phyloP scores from a whole-genome alignment of 2,113 vertebrate genomes.

The Plecturocebus donacophilus region DNA sequence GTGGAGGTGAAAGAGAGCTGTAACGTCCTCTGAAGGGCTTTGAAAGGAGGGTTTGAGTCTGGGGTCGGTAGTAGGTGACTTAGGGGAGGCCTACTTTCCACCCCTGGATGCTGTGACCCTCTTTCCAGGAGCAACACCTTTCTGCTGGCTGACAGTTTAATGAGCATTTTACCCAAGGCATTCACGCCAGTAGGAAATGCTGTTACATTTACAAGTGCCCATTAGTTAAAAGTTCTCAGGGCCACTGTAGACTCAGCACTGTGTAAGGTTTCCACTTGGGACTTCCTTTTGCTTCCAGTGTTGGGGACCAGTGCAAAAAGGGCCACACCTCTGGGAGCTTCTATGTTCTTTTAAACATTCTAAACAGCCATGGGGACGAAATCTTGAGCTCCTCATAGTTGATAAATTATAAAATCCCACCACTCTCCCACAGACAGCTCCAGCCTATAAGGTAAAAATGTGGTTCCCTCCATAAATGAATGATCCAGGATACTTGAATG shows the following conservation, averaged over 20 bases:
- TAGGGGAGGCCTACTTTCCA: neutral
- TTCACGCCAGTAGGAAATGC: conserved; percentile 87
- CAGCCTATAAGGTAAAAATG: neutral
- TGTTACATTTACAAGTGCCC: conserved; percentile 88
- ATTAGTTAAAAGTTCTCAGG: conserved; percentile 86
- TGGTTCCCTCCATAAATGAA: neutral
- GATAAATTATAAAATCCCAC: neutral
- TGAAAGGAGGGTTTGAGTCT: neutral
- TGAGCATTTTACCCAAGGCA: conserved; percentile 88
- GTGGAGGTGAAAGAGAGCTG: neutral
- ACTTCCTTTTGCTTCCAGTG: conserved; percentile 67
- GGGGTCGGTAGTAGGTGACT: neutral
- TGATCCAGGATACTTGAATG: neutral
- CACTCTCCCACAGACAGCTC: neutral
- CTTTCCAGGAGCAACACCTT: conserved; percentile 82
- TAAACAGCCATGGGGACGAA: conserved; percentile 26
- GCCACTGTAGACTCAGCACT: conserved; percentile 80
- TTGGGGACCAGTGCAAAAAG: conserved; percentile 60
- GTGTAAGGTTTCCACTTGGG: conserved; percentile 75
- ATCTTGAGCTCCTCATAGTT: neutral
- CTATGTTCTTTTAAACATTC: conserved; percentile 69
- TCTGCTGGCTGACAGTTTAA: conserved; percentile 86
- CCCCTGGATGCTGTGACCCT: conserved; percentile 33
- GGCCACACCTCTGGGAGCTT: conserved; percentile 54
- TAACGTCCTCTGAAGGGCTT: conserved; percentile 5